These are phyloP conservation scores for Cotesia congregata DNA, from an alignment of 2,888 invertebrate species.

Conservation along the genomic window DNA sequence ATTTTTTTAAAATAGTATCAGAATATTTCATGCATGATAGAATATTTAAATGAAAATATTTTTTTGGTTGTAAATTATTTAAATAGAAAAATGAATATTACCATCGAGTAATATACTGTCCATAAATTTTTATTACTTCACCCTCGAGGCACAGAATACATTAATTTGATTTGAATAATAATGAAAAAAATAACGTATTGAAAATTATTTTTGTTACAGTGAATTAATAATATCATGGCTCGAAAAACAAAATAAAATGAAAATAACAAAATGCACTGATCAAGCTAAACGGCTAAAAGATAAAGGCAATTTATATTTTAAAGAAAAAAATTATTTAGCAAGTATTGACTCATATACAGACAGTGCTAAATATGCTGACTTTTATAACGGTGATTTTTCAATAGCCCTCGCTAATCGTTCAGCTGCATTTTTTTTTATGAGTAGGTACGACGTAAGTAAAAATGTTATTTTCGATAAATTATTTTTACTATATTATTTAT, in stretches of 20 bases:
- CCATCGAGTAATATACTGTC: too few species aligned
- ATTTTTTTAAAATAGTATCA: too few species aligned
- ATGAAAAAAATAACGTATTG: constrained; percentile 5
- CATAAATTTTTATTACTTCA: background rate
- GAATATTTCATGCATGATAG: too few species aligned
- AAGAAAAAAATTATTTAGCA: constrained; percentile 71
- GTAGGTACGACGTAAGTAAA: constrained; percentile 73
- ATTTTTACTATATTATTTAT: constrained; percentile 2
- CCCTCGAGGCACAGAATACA: background rate
- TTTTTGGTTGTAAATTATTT: too few species aligned
- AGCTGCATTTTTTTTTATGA: constrained; percentile 76
- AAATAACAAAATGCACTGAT: constrained; percentile 60
- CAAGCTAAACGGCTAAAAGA: constrained; percentile 68
- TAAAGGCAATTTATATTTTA: constrained; percentile 75
- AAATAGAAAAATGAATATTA: too few species aligned
- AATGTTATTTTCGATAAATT: background rate
- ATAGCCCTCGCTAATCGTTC: constrained; percentile 80
- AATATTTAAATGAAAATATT: too few species aligned
- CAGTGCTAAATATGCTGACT: constrained; percentile 75
- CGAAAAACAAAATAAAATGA: constrained; percentile 58
- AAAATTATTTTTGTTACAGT: constrained; percentile 52
- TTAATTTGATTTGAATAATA: background rate
- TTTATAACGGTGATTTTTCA: constrained; percentile 73
- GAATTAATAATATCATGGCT: constrained; percentile 64
- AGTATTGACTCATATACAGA: constrained; percentile 76